phyloP scores from a whole-genome alignment of 2,888 invertebrate species.

The Drosophila paramelanica region DNA sequence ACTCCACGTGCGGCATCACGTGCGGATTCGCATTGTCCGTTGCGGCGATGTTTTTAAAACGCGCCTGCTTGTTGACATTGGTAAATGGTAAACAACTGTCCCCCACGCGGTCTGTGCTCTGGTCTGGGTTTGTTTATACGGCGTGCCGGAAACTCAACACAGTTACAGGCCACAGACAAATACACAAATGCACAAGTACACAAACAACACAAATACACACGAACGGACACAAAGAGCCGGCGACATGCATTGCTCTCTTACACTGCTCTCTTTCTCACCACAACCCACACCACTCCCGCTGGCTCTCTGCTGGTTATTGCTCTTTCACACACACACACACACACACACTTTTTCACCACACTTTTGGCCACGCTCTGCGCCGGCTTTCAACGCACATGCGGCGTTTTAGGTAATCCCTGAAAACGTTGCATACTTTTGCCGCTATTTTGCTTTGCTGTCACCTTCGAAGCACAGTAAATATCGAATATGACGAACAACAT shows the following conservation, averaged over 20 bases:
- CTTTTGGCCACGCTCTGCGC: slow-evolving; percentile 58
- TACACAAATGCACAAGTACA: slow-evolving; percentile 20
- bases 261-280: not conserved
- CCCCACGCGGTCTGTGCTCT: slow-evolving; percentile 19
- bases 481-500: not conserved
- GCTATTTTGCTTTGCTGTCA: slow-evolving; percentile 54
- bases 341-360: slow-evolving; percentile 67
- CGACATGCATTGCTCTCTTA: not conserved
- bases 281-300: not conserved
- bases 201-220: slow-evolving; percentile 1
- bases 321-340: not conserved
- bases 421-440: slow-evolving; percentile 65
- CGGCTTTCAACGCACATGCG: slow-evolving; percentile 59
- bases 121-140: slow-evolving; percentile 76
- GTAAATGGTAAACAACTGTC: slow-evolving; percentile 50
- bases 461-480: slow-evolving; percentile 53
- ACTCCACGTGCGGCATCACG: slow-evolving; percentile 50
- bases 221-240: slow-evolving; percentile 22
- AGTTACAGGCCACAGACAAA: slow-evolving; percentile 61
- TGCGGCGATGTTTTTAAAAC: slow-evolving; percentile 30
- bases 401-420: slow-evolving; percentile 21
- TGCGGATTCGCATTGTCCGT: slow-evolving; percentile 40
- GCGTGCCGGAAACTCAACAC: slow-evolving; percentile 75
- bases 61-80: slow-evolving; percentile 68
- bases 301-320: slow-evolving; percentile 5